Percentiles rank a stretch among this genome's conserved stretches.
phyloP scores from a whole-genome alignment of 23 tunicate species.

The Styela clava region DNA sequence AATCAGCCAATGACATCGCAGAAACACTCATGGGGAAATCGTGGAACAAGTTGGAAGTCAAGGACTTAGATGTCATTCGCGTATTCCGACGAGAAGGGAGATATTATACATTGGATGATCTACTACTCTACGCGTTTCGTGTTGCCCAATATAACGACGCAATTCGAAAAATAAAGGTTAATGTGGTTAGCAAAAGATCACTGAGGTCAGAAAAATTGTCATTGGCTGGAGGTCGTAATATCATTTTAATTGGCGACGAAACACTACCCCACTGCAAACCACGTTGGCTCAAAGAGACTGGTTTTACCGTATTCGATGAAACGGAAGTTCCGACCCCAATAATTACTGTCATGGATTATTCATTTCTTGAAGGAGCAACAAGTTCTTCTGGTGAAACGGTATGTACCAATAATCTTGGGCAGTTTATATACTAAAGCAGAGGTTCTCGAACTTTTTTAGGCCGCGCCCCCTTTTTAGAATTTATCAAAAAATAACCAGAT shows the following conservation, averaged over 20 bases:
- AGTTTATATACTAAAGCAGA: no score
- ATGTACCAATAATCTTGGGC: no score
- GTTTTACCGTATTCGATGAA: not conserved
- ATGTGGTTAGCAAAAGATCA: not conserved
- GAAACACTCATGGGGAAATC: not conserved
- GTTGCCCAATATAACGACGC: not conserved
- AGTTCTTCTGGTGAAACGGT: no score
- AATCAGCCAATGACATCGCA: not conserved
- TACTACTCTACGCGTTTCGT: not conserved
- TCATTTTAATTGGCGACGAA: not conserved
- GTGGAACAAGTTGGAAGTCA: not conserved
- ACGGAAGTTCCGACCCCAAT: not conserved
- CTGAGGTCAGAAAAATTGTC: not conserved
- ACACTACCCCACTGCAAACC: not conserved
- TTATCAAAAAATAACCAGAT: no score
- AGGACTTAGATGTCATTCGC: not conserved
- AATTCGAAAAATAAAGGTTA: not conserved
- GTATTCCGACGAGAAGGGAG: not conserved
- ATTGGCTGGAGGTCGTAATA: not conserved
- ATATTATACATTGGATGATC: not conserved
- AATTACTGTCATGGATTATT: not conserved
- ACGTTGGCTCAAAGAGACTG: not conserved
- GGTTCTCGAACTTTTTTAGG: no score
- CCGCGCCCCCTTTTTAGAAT: no score
- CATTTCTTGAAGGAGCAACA: not conserved